These are phyloP conservation scores for Marisa cornuarietis DNA, from an alignment of 1,140 invertebrate species.

Conservation along the genomic window DNA sequence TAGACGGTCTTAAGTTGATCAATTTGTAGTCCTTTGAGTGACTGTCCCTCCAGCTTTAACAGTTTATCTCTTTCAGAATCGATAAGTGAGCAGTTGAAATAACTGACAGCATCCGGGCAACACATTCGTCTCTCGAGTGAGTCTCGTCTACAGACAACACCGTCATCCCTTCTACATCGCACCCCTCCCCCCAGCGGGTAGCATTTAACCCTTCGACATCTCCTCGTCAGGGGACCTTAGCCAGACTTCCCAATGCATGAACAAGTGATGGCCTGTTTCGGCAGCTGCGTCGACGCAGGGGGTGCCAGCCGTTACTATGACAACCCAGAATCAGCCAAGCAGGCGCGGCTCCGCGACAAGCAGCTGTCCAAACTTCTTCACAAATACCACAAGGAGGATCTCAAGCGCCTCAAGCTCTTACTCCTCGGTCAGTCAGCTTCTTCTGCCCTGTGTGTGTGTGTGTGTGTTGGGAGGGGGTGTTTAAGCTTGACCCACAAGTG, in stretches of 20 bases:
- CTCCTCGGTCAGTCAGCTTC: constrained; percentile 46
- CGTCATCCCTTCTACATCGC: too few species aligned
- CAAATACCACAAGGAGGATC: constrained; percentile 50
- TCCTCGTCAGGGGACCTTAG: background rate
- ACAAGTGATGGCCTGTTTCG: constrained; percentile 46
- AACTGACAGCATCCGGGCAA: too few species aligned
- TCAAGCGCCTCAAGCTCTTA: constrained; percentile 52
- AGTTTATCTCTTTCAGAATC: too few species aligned
- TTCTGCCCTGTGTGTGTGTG: background rate
- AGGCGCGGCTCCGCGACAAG: constrained; percentile 45
- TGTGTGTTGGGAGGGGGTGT: too few species aligned
- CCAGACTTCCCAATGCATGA: constrained; percentile 14
- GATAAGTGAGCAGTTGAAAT: too few species aligned
- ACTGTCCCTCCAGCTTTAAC: too few species aligned
- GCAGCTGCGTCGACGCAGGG: constrained; percentile 34
- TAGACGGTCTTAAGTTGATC: too few species aligned
- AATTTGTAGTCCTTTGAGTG: too few species aligned
- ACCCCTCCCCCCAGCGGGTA: background rate
- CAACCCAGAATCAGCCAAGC: constrained; percentile 42
- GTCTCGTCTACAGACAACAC: too few species aligned
- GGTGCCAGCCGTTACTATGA: constrained; percentile 26
- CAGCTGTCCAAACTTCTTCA: constrained; percentile 48
- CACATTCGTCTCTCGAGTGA: too few species aligned
- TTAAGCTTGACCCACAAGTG: too few species aligned
- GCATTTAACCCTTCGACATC: background rate